A percentile compares a stretch with the other conserved stretches of the same genome.
Conservation (phyloP, 1,140 invertebrate species). For the Trachelipus rathkii region DNA sequence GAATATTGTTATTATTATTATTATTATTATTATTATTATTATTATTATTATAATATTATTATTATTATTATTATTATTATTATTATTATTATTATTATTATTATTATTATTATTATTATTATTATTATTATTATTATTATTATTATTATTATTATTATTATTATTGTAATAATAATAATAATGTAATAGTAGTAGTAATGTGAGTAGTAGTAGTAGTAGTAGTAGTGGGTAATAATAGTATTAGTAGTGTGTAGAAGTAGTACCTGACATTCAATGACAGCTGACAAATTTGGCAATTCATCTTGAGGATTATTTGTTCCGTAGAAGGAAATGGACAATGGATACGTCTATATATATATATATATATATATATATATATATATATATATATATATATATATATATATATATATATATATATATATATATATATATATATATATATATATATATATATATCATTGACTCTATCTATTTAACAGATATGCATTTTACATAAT, state of each 20-base stretch:
- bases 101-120: constrained; percentile 3
- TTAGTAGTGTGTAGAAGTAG: too few species aligned
- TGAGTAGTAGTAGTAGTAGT: too few species aligned
- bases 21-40: constrained; percentile 8
- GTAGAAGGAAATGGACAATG: constrained; percentile 50
- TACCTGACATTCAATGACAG: constrained; percentile 63
- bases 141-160: too few species aligned
- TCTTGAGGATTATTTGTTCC: constrained; percentile 47
- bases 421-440: constrained; percentile 17
- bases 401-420: constrained; percentile 23
- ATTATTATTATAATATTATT: constrained; percentile 6
- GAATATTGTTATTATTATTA: too few species aligned
- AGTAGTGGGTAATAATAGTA: too few species aligned
- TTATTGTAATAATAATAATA: too few species aligned
- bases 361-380: constrained; percentile 11
- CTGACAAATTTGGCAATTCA: constrained; percentile 55
- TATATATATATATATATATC: not conserved
- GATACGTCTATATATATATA: constrained; percentile 29
- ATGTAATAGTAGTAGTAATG: too few species aligned
- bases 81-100: constrained; percentile 7
- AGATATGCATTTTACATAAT: too few species aligned
- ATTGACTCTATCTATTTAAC: too few species aligned
- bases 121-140: not conserved
- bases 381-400: constrained; percentile 16
- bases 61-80: not conserved